Conservation (phyloP, 2,888 invertebrate genomes). For the Clistopyga incitator region DNA sequence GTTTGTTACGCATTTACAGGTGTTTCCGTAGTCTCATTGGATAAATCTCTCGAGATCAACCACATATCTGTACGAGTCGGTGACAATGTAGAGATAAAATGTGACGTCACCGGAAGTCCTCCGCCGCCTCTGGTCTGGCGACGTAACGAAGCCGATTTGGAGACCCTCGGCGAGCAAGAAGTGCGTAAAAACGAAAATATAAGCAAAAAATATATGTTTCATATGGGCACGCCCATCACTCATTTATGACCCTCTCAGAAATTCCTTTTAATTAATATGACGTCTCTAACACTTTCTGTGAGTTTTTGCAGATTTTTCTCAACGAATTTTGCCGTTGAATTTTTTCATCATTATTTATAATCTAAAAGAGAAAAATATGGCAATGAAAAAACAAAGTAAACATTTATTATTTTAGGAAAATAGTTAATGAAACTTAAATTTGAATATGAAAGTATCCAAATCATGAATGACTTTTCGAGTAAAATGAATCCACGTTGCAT, state of each 20-base stretch:
- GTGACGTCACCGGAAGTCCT: conserved; percentile 90
- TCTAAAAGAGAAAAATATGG: no score
- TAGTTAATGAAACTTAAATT: no score
- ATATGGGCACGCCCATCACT: no score
- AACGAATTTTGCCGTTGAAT: no score
- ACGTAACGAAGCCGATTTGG: conserved; percentile 88
- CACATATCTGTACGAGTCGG: conserved; percentile 90
- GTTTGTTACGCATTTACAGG: conserved; percentile 83
- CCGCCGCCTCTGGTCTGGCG: conserved; percentile 90
- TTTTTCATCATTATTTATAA: no score
- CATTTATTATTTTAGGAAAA: no score
- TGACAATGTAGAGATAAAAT: conserved; percentile 92
- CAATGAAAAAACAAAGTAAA: no score
- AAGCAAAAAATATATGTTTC: background rate
- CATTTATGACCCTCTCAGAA: no score
- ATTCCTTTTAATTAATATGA: no score
- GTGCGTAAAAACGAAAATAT: conserved; percentile 71
- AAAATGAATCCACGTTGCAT: background rate
- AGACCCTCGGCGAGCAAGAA: conserved; percentile 87
- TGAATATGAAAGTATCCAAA: no score
- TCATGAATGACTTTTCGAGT: background rate
- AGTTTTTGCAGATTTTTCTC: no score
- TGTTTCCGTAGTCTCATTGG: conserved; percentile 89
- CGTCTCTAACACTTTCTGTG: no score
- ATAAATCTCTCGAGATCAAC: conserved; percentile 90